Conservation (phyloP, 2,113 vertebrate genomes). For the Hyaena hyaena region DNA sequence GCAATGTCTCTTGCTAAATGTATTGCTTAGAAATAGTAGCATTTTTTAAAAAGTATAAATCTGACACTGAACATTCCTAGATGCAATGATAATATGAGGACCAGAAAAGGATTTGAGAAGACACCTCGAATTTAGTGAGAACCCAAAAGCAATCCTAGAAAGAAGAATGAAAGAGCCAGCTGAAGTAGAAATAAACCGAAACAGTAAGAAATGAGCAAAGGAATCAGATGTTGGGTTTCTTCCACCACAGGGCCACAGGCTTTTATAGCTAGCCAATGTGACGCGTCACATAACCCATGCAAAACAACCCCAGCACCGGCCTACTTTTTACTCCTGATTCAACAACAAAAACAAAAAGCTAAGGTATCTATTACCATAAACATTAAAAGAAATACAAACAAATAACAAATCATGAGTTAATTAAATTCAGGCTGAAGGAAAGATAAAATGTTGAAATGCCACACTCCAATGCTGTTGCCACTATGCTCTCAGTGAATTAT, state of each 20-base stretch:
- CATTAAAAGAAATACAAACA: background rate
- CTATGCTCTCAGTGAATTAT: background rate
- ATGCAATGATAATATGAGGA: background rate
- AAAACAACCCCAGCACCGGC: background rate
- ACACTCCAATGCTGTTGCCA: background rate
- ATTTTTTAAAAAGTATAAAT: background rate
- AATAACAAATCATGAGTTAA: background rate
- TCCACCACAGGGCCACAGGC: background rate
- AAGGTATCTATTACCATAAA: background rate
- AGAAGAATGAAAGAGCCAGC: background rate
- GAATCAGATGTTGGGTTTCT: background rate
- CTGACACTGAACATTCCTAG: background rate
- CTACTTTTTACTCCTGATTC: background rate
- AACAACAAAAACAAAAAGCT: background rate
- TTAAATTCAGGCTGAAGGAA: background rate
- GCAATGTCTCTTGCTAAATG: background rate
- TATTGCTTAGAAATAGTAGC: background rate
- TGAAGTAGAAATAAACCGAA: constrained; percentile 2
- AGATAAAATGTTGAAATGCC: background rate
- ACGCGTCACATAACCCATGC: background rate
- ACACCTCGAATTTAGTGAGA: background rate
- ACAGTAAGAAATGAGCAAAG: background rate
- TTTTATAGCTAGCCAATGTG: background rate
- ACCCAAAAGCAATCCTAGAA: background rate
- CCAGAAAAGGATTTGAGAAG: background rate